Evolutionary conservation across 1,140 invertebrate genomes (phyloP).

Genomic region (Nasonia giraulti): DNA sequence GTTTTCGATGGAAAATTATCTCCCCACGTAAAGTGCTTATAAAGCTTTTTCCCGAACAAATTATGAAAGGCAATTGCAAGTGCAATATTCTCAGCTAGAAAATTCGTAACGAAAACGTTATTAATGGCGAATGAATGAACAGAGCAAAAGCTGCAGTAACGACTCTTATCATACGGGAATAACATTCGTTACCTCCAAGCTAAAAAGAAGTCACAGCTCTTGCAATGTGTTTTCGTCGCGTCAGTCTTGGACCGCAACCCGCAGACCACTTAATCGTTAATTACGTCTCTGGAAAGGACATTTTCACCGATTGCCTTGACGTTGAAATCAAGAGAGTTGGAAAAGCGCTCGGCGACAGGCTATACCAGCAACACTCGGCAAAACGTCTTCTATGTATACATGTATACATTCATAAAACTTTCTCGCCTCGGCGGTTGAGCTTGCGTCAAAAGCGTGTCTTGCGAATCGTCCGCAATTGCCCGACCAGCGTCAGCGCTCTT

Average conservation of each 20-base stretch:
- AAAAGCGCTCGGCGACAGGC: neutral
- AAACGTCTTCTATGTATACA: neutral
- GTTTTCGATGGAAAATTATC: too few relatives aligned
- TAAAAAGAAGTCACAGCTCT: neutral
- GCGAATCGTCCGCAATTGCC: neutral
- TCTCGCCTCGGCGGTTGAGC: neutral
- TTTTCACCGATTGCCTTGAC: conserved; percentile 24
- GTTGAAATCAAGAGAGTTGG: neutral
- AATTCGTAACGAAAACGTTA: too few relatives aligned
- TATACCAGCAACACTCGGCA: too few relatives aligned
- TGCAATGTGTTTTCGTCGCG: conserved; percentile 3
- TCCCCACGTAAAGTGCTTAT: too few relatives aligned
- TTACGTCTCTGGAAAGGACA: conserved; percentile 30
- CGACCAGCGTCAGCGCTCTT: neutral
- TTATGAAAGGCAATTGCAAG: too few relatives aligned
- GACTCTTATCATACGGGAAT: neutral
- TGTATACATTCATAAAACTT: neutral
- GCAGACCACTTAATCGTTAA: conserved; percentile 33
- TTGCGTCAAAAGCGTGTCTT: neutral
- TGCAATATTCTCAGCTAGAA: too few relatives aligned
- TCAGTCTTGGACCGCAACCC: neutral
- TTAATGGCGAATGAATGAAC: neutral
- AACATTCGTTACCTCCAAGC: neutral
- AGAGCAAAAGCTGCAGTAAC: neutral
- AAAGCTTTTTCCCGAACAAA: too few relatives aligned